A percentile compares a stretch with the other conserved stretches of the same genome.
Conservation (phyloP, 2,888 invertebrate genomes). For the Chamaedrilus cognettii region DNA sequence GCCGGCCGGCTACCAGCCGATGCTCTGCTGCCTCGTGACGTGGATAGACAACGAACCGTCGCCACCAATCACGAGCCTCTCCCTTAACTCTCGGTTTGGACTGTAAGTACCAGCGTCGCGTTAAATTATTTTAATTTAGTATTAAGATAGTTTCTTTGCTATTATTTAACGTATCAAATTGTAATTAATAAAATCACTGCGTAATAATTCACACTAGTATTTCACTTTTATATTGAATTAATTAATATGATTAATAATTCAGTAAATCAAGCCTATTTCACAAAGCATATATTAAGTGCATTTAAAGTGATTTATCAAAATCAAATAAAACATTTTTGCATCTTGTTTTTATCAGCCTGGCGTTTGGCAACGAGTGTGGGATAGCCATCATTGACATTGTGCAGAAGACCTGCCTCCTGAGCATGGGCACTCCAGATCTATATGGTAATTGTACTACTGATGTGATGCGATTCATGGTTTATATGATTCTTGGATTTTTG, state of each 20-base stretch:
- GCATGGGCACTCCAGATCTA: conserved; percentile 86
- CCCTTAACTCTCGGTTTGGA: conserved; percentile 95
- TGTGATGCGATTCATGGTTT: neutral
- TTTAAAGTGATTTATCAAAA: too few species aligned
- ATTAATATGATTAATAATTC: too few species aligned
- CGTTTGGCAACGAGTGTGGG: conserved; percentile 96
- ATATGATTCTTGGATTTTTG: neutral
- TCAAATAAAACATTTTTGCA: too few species aligned
- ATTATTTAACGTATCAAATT: neutral
- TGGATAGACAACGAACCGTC: conserved; percentile 75
- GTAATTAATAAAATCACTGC: neutral
- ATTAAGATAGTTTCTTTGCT: neutral
- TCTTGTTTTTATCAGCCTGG: conserved; percentile 73
- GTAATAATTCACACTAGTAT: neutral
- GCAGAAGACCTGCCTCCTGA: conserved; percentile 82
- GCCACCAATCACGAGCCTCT: conserved; percentile 83
- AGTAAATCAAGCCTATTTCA: too few species aligned
- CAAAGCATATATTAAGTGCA: too few species aligned
- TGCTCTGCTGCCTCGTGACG: conserved; percentile 89
- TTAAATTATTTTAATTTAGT: neutral
- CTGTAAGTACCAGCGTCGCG: conserved; percentile 80
- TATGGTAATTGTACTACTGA: too few species aligned
- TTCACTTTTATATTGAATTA: too few species aligned
- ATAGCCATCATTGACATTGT: conserved; percentile 92
- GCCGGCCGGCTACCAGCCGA: conserved; percentile 95